These are phyloP conservation scores for Zoroaster sp. DNA, from an alignment of 53 echinoderm and acorn worm species.

Conservation along the genomic window DNA sequence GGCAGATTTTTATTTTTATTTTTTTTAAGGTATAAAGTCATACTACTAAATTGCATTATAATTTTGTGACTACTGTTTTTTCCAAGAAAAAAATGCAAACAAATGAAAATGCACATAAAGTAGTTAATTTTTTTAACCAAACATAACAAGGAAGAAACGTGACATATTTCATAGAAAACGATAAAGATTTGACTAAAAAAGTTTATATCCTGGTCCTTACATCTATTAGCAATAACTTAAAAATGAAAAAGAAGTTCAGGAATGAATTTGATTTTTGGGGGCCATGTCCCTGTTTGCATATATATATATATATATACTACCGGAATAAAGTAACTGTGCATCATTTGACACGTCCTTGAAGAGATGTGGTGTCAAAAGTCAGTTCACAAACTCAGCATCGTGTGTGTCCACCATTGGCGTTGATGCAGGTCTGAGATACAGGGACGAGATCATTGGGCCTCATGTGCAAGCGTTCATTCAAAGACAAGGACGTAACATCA, in stretches of 20 bases:
- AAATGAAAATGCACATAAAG: not conserved
- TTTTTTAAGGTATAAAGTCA: not conserved
- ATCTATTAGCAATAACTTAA: not conserved
- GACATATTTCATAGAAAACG: conserved; percentile 13
- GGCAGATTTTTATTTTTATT: not conserved
- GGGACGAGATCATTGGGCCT: too few relatives aligned
- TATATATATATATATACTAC: too few relatives aligned
- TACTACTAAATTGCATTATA: conserved; percentile 17
- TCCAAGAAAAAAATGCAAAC: not conserved
- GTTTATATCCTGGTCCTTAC: not conserved
- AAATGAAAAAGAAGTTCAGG: not conserved
- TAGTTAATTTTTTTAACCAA: not conserved
- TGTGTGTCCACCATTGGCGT: too few relatives aligned
- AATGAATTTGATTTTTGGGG: not conserved
- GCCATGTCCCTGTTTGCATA: conserved; percentile 12
- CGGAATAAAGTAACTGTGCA: too few relatives aligned
- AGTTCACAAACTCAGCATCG: too few relatives aligned
- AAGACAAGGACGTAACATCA: too few relatives aligned
- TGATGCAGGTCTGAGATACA: too few relatives aligned
- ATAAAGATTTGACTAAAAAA: conserved; percentile 5
- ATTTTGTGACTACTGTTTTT: not conserved
- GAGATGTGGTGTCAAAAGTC: too few relatives aligned
- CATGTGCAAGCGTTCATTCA: too few relatives aligned
- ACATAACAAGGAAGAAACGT: not conserved
- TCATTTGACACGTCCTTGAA: too few relatives aligned